Evolutionary conservation across 1,140 invertebrate genomes (phyloP).

Genomic region (Pogonognathellus flavescens): DNA sequence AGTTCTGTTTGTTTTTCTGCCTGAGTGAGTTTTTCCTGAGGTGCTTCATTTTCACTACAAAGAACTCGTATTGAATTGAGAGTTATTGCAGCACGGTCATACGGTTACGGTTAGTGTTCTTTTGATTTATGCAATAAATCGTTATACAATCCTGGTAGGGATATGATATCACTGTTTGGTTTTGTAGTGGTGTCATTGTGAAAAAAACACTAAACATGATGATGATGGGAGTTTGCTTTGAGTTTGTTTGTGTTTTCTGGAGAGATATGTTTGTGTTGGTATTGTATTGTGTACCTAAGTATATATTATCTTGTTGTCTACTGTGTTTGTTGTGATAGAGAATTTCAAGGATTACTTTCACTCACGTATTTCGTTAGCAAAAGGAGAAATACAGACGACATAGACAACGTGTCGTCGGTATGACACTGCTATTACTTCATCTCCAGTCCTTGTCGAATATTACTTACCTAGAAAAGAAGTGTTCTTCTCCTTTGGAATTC

Average conservation of each 20-base stretch:
- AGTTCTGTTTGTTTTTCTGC: no score
- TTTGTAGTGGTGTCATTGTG: no score
- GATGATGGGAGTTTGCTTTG: neutral
- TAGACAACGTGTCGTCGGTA: neutral
- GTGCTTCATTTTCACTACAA: neutral
- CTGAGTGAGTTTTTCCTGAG: neutral
- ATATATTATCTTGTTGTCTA: no score
- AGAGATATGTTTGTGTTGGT: constrained; percentile 35
- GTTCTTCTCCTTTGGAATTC: no score
- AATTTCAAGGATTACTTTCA: constrained; percentile 28
- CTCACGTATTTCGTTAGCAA: neutral
- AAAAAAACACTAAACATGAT: neutral
- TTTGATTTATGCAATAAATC: constrained; percentile 7
- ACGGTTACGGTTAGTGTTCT: no score
- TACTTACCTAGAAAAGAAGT: no score
- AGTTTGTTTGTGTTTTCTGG: constrained; percentile 22
- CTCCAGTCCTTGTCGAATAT: neutral
- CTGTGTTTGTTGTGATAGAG: neutral
- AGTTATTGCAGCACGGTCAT: no score
- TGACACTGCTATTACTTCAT: neutral
- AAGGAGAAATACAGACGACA: neutral
- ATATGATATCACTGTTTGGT: no score
- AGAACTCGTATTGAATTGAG: neutral
- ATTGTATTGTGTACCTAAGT: neutral
- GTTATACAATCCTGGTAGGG: neutral